Evolutionary conservation across 2,888 invertebrate genomes (phyloP).

Genomic region (Bellardia pandia): DNA sequence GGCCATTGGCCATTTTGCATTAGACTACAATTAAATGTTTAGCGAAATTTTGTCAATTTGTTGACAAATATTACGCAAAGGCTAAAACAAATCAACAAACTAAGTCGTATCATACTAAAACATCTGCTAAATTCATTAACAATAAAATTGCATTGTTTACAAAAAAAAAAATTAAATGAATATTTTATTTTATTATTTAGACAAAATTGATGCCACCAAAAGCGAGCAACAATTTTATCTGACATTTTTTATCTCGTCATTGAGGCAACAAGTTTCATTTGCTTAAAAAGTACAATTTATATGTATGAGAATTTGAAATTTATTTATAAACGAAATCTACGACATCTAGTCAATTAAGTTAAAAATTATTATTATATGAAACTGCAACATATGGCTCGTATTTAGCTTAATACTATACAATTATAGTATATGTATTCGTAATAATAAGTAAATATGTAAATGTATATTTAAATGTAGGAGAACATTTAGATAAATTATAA

Average conservation of each 20-base stretch:
- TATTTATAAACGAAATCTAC: conserved; percentile 1
- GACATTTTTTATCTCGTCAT: conserved; percentile 41
- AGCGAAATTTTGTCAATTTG: conserved; percentile 78
- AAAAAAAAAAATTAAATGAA: conserved; percentile 1
- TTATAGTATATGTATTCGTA: neutral
- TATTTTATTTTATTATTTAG: conserved; percentile 40
- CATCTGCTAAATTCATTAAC: conserved; percentile 69
- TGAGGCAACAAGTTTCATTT: conserved; percentile 33
- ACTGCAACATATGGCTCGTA: neutral
- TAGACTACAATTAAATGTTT: conserved; percentile 47
- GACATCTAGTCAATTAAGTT: conserved; percentile 10
- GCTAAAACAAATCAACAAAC: conserved; percentile 70
- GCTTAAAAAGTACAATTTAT: conserved; percentile 24
- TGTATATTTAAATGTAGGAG: too few species aligned
- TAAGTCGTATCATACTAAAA: conserved; percentile 43
- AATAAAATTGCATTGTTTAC: conserved; percentile 21
- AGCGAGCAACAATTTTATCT: conserved; percentile 13
- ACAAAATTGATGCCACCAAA: conserved; percentile 37
- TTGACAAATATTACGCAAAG: conserved; percentile 80
- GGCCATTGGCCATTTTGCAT: neutral
- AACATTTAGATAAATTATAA: neutral
- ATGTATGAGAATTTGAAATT: conserved; percentile 22
- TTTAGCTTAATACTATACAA: neutral
- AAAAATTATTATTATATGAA: conserved; percentile 11
- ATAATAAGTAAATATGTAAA: too few species aligned